A percentile compares a stretch with the other conserved stretches of the same genome.
Conservation (phyloP, 2,113 vertebrate species). For the Craseonycteris thonglongyai region DNA sequence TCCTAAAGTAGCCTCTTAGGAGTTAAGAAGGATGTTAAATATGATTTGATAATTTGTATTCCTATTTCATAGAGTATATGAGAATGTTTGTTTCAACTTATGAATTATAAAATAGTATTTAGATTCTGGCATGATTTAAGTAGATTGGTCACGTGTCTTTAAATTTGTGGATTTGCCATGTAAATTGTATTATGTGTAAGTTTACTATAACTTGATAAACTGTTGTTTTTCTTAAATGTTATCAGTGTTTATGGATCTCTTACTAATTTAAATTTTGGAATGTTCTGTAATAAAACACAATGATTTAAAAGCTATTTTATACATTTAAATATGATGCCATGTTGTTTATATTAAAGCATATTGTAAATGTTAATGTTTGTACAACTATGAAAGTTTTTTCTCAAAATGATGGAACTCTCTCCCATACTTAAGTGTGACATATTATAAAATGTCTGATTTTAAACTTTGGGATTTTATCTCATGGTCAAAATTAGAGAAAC, state of each 20-base stretch:
- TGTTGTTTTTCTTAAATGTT: background rate
- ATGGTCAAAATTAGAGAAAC: background rate
- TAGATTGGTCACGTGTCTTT: background rate
- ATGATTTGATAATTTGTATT: background rate
- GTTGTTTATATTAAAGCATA: background rate
- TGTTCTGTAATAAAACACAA: conserved; percentile 35
- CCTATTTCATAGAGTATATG: background rate
- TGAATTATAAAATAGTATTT: background rate
- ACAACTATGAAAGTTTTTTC: conserved; percentile 26
- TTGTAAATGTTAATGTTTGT: conserved; percentile 46
- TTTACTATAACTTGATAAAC: conserved; percentile 6
- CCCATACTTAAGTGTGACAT: background rate
- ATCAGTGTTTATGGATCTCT: conserved; percentile 29
- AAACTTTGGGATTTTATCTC: background rate
- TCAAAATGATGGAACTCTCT: background rate
- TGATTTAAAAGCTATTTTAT: conserved; percentile 32
- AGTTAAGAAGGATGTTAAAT: background rate
- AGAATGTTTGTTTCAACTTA: background rate
- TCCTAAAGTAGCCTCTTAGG: background rate
- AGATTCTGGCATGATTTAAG: conserved; percentile 23
- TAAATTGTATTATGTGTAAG: background rate
- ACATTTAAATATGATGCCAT: conserved; percentile 9
- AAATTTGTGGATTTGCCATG: background rate
- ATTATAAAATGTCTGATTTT: background rate
- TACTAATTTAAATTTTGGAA: conserved; percentile 25